Conservation (phyloP, 2,888 invertebrate genomes). For the Caenorhabditis uteleia region DNA sequence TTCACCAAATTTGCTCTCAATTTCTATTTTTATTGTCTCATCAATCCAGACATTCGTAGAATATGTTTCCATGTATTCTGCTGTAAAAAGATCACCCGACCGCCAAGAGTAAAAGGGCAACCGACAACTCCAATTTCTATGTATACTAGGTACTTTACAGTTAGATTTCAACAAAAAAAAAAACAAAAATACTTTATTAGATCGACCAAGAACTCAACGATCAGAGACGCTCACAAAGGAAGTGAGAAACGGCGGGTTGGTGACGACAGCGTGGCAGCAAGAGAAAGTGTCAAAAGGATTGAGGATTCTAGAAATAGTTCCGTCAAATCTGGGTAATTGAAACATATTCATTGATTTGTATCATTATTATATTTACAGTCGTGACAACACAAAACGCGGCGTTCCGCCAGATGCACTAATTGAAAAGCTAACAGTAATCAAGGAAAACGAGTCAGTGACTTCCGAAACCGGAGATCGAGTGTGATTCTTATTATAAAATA, state of each 20-base stretch:
- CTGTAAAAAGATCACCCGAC: conserved; percentile 56
- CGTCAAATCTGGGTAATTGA: conserved; percentile 28
- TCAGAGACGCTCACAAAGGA: conserved; percentile 35
- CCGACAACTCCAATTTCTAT: conserved; percentile 54
- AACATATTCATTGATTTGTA: neutral
- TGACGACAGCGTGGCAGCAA: conserved; percentile 7
- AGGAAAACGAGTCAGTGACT: conserved; percentile 50
- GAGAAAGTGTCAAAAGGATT: conserved; percentile 11
- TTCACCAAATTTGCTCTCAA: conserved; percentile 73
- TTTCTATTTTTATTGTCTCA: conserved; percentile 72
- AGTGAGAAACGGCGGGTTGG: conserved; percentile 18
- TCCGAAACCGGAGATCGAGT: conserved; percentile 52
- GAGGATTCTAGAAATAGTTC: conserved; percentile 35
- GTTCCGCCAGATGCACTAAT: conserved; percentile 39
- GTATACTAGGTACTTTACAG: conserved; percentile 46
- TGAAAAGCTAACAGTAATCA: conserved; percentile 56
- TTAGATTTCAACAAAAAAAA: too few relatives aligned
- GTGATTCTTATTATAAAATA: conserved; percentile 8
- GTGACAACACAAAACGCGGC: conserved; percentile 22
- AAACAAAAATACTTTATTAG: conserved; percentile 9
- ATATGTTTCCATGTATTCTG: conserved; percentile 63
- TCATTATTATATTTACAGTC: conserved; percentile 21
- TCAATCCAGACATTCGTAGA: conserved; percentile 64
- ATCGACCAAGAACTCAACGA: conserved; percentile 51
- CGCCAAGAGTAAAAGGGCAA: conserved; percentile 56